Evolutionary conservation across 1,140 invertebrate species (phyloP).

Genomic region (Panagrolaimus sp.): DNA sequence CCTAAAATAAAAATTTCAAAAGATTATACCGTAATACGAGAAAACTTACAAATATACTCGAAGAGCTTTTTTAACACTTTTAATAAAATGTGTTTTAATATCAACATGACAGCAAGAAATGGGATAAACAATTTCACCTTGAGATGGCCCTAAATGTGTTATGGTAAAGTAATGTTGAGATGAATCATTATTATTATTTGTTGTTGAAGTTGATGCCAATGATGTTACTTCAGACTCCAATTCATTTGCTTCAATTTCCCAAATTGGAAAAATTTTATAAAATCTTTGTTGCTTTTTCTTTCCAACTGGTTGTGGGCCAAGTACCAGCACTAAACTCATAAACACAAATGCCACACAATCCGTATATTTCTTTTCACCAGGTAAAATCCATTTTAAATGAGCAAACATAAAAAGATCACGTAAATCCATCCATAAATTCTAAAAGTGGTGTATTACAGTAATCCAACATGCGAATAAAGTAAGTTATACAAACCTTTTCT

Average conservation of each 20-base stretch:
- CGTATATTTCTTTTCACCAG: slow-evolving; percentile 19
- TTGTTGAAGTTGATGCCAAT: no score
- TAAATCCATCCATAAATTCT: slow-evolving; percentile 25
- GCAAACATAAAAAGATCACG: slow-evolving; percentile 38
- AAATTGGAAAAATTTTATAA: slow-evolving; percentile 24
- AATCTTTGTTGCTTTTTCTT: slow-evolving; percentile 22
- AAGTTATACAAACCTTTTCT: neutral
- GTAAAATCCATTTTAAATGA: slow-evolving; percentile 35
- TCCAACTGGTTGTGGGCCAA: slow-evolving; percentile 12
- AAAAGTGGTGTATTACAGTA: no score
- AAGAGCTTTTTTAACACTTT: slow-evolving; percentile 32
- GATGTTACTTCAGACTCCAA: slow-evolving; percentile 15
- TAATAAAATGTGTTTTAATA: slow-evolving; percentile 37
- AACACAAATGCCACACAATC: slow-evolving; percentile 42
- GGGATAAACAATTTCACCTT: slow-evolving; percentile 31
- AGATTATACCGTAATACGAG: slow-evolving; percentile 3
- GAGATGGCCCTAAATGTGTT: slow-evolving; percentile 13
- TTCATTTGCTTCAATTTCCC: slow-evolving; percentile 23
- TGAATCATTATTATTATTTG: no score
- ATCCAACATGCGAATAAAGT: no score
- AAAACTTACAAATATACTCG: slow-evolving; percentile 18
- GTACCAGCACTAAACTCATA: slow-evolving; percentile 28
- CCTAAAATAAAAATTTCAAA: slow-evolving; percentile 9
- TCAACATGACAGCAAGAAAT: slow-evolving; percentile 37
- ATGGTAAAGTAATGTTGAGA: slow-evolving; percentile 13